Evolutionary conservation across 2,797 vertebrate species (phyloP).

Genomic region (Danio jaintianensis): DNA sequence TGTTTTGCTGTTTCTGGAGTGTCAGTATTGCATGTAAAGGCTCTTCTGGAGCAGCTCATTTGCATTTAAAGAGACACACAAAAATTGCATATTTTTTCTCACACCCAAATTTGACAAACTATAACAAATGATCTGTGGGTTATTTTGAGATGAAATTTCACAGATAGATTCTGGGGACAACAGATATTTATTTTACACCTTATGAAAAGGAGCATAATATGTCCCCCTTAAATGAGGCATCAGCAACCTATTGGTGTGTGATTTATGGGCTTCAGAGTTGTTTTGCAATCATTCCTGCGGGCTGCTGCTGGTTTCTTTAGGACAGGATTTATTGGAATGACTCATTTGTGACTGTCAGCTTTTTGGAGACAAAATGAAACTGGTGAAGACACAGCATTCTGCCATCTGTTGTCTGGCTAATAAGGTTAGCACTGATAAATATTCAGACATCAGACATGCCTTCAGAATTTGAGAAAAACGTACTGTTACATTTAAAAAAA

Average conservation of each 20-base stretch:
- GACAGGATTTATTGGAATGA: slow-evolving; percentile 48
- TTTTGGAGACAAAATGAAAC: slow-evolving; percentile 44
- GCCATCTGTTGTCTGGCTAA: slow-evolving; percentile 23
- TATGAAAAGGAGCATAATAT: no score
- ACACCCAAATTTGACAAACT: no score
- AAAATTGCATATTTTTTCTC: no score
- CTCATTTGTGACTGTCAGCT: slow-evolving; percentile 47
- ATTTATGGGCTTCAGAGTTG: slow-evolving; percentile 48
- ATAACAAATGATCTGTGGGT: no score
- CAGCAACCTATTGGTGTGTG: slow-evolving; percentile 20
- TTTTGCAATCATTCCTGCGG: slow-evolving; percentile 40
- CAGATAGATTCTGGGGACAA: no score
- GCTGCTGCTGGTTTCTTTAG: slow-evolving; percentile 37
- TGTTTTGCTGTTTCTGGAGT: no score
- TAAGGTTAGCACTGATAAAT: background rate
- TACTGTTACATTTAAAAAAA: background rate
- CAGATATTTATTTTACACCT: no score
- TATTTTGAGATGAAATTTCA: no score
- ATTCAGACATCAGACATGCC: background rate
- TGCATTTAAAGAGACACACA: no score
- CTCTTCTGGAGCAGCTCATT: no score
- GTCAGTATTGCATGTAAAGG: no score
- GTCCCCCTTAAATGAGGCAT: slow-evolving; percentile 11
- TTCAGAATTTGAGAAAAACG: background rate
- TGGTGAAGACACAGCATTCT: slow-evolving; percentile 37